phyloP scores from a whole-genome alignment of 1,140 invertebrate genomes.

The Halictus rubicundus region DNA sequence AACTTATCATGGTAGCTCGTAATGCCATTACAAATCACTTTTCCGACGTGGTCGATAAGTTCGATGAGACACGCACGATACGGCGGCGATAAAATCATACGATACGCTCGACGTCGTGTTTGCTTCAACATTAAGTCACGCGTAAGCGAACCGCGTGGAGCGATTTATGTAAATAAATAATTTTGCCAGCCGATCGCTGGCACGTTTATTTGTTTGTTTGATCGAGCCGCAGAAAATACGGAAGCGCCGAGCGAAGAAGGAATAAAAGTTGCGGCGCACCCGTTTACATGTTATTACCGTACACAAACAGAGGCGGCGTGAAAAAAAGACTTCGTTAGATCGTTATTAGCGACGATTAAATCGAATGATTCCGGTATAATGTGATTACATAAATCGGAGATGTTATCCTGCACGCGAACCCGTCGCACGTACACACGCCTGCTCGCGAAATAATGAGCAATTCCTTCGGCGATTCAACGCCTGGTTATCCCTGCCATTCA shows the following conservation, averaged over 20 bases:
- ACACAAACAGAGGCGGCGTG: too few species aligned
- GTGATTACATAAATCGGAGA: constrained; percentile 18
- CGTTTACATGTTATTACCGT: too few species aligned
- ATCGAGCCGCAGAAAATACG: too few species aligned
- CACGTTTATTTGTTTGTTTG: too few species aligned
- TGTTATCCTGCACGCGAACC: neutral
- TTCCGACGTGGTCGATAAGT: neutral
- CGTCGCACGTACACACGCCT: neutral
- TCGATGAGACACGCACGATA: neutral
- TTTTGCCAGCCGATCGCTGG: neutral
- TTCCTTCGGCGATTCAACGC: neutral
- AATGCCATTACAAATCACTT: neutral
- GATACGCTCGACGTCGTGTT: neutral
- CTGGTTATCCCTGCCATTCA: neutral
- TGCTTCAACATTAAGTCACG: neutral
- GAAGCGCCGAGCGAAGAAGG: too few species aligned
- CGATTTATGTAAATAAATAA: neutral
- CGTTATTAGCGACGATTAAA: neutral
- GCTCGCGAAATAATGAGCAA: neutral
- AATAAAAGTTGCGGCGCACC: too few species aligned
- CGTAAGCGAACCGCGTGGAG: neutral
- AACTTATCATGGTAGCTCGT: neutral
- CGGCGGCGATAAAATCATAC: neutral
- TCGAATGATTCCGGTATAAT: neutral
- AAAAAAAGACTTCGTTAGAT: neutral